These are phyloP conservation scores for Lepus timidus DNA, from an alignment of 2,113 vertebrate species.

Conservation along the genomic window DNA sequence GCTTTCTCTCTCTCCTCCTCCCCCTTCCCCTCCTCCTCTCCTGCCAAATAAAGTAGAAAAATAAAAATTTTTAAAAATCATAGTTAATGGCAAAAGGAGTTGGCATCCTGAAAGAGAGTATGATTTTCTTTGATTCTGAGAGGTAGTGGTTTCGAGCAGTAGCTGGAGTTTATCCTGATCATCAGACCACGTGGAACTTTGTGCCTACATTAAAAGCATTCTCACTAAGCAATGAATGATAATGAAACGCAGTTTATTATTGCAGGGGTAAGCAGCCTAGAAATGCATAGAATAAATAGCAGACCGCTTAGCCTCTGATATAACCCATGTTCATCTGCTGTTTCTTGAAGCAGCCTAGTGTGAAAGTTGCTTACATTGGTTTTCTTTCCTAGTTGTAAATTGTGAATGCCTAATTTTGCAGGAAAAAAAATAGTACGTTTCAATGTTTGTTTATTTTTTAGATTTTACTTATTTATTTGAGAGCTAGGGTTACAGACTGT, in stretches of 20 bases:
- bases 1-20: too few species aligned
- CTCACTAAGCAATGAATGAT: neutral
- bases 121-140: neutral
- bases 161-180: neutral
- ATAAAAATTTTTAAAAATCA: neutral
- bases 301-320: neutral
- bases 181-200: neutral
- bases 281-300: neutral
- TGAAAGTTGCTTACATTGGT: neutral
- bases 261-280: neutral
- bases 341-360: neutral
- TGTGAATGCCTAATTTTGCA: neutral
- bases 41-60: too few species aligned
- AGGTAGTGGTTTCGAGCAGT: neutral
- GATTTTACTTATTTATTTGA: too few species aligned
- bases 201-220: neutral
- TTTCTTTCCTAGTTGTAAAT: slow-evolving; percentile 5
- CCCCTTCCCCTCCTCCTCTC: too few species aligned
- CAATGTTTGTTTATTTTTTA: too few species aligned
- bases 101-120: neutral
- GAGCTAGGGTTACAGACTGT: too few species aligned
- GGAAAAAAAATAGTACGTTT: neutral
- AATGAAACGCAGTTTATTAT: neutral
- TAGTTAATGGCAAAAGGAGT: neutral
- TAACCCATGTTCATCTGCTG: neutral